Base-by-base conservation (phyloP, 2,797 vertebrate species). In the Ctenopoma multispine region DNA sequence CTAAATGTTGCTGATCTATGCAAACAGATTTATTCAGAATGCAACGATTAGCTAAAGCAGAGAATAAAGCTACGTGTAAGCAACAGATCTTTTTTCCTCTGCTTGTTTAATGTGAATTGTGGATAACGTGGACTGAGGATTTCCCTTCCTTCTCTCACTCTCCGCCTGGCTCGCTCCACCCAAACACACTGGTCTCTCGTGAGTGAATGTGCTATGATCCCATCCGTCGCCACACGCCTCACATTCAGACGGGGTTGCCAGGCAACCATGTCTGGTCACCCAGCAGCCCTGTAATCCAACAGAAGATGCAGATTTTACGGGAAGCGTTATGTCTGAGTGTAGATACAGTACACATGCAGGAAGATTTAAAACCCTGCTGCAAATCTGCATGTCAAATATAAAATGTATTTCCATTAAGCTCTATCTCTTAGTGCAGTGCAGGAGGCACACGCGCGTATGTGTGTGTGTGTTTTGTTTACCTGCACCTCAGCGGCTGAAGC, bases 181-280 rank as follows among this genome's bases (percentile, higher is more conserved):
- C 50, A 63, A 60, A 65, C 48, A 62, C 31, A 15, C 58, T 44
- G 36, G 41, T 23, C 62, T 81, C 72, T 51, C 47, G 46, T 63
- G 24, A 69, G 54, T 24, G 11, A 77, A 38, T n/a, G 2, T 12
- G 5, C 72, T 14, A 49, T 29, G 71, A 75, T 73, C 77, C 59
- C 70, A 66, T 71, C 81, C 57, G 69, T 72, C 18, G 47, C 69
- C 24, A 62, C 27, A 5, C 27, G 27, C 72, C 58, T 84, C 24
- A 17, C 31, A 53, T 66, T 63, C 63, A 72, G 77, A 75, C 59
- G 6, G 50, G 59, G 87, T 90, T 90, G 84, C 88, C 67, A 86
- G 76, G 88, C 86, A 90, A 90, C 86, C 66, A 2, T 24, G 53
- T 78, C 74, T 78, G 81, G 81, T 87, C 84, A 84, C 62, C 73